These are phyloP conservation scores for Spermophilus dauricus DNA, from an alignment of 2,113 vertebrate genomes.

Conservation along the genomic window DNA sequence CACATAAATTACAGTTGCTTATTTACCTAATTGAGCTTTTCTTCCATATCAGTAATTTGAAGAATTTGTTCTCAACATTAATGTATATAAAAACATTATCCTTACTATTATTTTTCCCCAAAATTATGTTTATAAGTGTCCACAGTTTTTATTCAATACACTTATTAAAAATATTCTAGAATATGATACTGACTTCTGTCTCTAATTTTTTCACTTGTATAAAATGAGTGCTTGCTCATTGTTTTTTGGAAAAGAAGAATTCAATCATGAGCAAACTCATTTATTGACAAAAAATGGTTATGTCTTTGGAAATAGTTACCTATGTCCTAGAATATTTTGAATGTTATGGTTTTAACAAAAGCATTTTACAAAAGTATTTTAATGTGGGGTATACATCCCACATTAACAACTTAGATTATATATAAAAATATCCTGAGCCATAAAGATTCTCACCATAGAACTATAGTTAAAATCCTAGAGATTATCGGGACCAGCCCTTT, in stretches of 20 bases:
- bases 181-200: not conserved
- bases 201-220: not conserved
- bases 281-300: not conserved
- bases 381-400: not conserved
- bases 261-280: not conserved
- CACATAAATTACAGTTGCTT: not conserved
- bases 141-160: not conserved
- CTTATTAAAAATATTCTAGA: not conserved
- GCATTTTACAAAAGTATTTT: no score
- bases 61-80: not conserved
- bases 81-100: not conserved
- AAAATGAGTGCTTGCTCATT: not conserved
- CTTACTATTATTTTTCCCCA: not conserved
- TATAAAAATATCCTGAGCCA: not conserved
- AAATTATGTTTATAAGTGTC: not conserved
- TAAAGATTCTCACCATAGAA: not conserved
- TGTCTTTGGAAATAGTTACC: not conserved
- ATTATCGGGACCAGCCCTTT: not conserved
- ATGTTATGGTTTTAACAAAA: not conserved
- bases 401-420: not conserved
- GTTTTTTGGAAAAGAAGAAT: not conserved
- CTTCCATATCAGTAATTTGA: not conserved
- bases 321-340: not conserved
- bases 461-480: not conserved
- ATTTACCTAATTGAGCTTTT: conserved; percentile 16